phyloP scores from a whole-genome alignment of 2,113 vertebrate genomes.

The Astur gentilis region DNA sequence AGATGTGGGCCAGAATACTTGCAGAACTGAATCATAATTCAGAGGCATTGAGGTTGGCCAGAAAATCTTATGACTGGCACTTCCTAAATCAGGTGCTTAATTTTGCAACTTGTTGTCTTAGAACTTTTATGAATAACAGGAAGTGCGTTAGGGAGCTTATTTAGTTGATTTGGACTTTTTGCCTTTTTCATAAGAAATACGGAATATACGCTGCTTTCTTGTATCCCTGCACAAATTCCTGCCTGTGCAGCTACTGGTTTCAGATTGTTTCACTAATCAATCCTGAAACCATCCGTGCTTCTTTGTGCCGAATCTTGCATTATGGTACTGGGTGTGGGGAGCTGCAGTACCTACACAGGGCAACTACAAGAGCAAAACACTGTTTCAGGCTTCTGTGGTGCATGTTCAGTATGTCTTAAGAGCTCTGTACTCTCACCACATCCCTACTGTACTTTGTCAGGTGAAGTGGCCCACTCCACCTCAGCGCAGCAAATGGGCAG shows the following conservation, averaged over 20 bases:
- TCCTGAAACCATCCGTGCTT: background rate
- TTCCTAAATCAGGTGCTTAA: background rate
- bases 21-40: background rate
- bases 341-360: background rate
- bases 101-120: background rate
- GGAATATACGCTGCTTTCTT: background rate
- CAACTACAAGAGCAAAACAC: background rate
- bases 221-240: background rate
- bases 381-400: background rate
- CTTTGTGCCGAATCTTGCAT: background rate
- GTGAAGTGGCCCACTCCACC: background rate
- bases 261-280: background rate
- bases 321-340: background rate
- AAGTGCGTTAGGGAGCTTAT: background rate
- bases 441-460: background rate
- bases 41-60: background rate
- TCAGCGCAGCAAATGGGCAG: accelerated
- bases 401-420: background rate
- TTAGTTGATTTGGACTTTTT: background rate
- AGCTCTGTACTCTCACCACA: background rate
- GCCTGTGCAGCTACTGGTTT: background rate
- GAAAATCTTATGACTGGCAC: background rate
- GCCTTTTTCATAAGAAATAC: background rate
- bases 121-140: background rate
- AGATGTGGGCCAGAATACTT: background rate